Evolutionary conservation across 2,888 invertebrate species (phyloP).

Genomic region (Herminia tarsipennalis): DNA sequence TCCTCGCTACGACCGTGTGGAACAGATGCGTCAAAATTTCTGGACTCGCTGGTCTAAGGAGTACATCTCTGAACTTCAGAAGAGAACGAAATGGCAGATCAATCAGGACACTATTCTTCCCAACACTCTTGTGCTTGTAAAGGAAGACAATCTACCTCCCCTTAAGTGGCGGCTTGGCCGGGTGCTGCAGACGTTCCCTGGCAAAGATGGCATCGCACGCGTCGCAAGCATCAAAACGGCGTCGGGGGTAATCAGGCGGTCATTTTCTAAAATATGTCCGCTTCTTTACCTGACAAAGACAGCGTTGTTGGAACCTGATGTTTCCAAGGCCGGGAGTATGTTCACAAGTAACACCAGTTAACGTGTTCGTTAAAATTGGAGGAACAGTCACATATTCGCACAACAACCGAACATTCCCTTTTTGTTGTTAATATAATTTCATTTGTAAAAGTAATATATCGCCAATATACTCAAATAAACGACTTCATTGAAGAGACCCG

Average conservation of each 20-base stretch:
- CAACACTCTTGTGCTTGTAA: background rate
- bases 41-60: slow-evolving; percentile 5
- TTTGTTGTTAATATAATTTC: too few species aligned
- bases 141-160: too few species aligned
- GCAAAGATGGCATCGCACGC: slow-evolving; percentile 8
- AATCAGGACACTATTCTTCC: background rate
- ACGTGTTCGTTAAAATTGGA: too few species aligned
- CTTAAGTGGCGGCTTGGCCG: slow-evolving; percentile 7
- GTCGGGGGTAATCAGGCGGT: background rate
- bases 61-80: slow-evolving; percentile 7
- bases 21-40: slow-evolving; percentile 5
- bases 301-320: background rate
- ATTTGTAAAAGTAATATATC: too few species aligned
- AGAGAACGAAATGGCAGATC: slow-evolving; percentile 2
- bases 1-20: background rate
- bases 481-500: too few species aligned
- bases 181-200: background rate
- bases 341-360: too few species aligned
- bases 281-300: background rate
- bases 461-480: too few species aligned
- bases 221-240: slow-evolving; percentile 8
- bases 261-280: slow-evolving; percentile 3
- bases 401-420: too few species aligned
- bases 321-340: background rate
- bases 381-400: too few species aligned